Evolutionary conservation across 2,797 vertebrate genomes (phyloP).

Genomic region (Thaleichthys pacificus): DNA sequence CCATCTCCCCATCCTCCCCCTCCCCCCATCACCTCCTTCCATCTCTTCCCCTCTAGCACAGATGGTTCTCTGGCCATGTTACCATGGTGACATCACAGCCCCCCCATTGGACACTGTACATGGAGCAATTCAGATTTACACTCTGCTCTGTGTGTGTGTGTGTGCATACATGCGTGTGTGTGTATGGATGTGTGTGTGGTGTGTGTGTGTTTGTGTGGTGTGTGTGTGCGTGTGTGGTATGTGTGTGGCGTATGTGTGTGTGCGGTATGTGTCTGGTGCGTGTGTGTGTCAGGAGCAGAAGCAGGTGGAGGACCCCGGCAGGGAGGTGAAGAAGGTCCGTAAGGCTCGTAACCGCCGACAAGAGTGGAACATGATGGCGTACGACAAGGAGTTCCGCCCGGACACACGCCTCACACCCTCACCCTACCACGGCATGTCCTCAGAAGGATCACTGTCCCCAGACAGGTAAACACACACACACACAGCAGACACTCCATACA

Average conservation of each 20-base stretch:
- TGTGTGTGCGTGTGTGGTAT: too few relatives aligned
- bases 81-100: too few relatives aligned
- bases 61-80: too few relatives aligned
- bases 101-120: too few relatives aligned
- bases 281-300: slow-evolving; percentile 75
- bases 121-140: too few relatives aligned
- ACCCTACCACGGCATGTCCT: slow-evolving; percentile 83
- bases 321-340: slow-evolving; percentile 86
- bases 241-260: too few relatives aligned
- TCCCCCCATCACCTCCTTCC: background rate
- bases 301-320: slow-evolving; percentile 81
- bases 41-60: background rate
- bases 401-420: slow-evolving; percentile 85
- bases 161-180: too few relatives aligned
- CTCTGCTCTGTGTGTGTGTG: too few relatives aligned
- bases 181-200: too few relatives aligned
- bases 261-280: too few relatives aligned
- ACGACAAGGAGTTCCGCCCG: slow-evolving; percentile 87
- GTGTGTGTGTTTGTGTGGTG: too few relatives aligned
- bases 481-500: background rate
- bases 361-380: slow-evolving; percentile 92
- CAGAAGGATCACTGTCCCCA: slow-evolving; percentile 84
- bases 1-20: background rate
- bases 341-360: slow-evolving; percentile 86
- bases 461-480: slow-evolving; percentile 70